phyloP scores from a whole-genome alignment of 2,113 vertebrate species.

The Columba livia region DNA sequence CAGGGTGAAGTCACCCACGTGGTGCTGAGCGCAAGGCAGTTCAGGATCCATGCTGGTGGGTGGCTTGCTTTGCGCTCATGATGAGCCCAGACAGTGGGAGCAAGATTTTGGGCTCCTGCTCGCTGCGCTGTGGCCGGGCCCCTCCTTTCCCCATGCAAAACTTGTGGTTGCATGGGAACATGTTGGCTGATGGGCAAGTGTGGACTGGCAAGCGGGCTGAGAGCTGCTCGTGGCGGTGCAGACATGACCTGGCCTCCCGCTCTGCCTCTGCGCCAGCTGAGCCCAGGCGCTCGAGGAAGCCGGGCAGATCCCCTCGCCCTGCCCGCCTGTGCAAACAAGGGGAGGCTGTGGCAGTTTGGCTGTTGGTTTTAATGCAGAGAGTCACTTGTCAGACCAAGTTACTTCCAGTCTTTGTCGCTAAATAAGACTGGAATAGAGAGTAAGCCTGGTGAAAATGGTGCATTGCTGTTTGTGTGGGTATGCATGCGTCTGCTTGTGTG shows the following conservation, averaged over 20 bases:
- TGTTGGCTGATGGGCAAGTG: neutral
- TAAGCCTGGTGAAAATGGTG: neutral
- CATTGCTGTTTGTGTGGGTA: neutral
- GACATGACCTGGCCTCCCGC: neutral
- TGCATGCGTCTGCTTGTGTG: neutral
- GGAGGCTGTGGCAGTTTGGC: neutral
- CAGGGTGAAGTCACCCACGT: accelerated
- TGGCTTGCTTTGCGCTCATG: neutral
- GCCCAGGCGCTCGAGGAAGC: neutral
- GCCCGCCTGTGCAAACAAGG: neutral
- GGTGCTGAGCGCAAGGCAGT: neutral
- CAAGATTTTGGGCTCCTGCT: neutral
- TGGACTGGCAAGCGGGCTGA: neutral
- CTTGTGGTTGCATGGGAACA: neutral
- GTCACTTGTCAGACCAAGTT: constrained; percentile 17
- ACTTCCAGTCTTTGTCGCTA: neutral
- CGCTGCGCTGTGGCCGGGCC: neutral
- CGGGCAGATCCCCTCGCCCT: neutral
- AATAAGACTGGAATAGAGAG: neutral
- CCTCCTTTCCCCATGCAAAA: neutral
- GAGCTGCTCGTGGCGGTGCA: neutral
- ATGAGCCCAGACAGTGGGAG: neutral
- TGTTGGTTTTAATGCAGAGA: neutral
- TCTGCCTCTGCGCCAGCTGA: neutral
- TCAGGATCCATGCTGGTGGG: neutral